Evolutionary conservation across 2,797 vertebrate genomes (phyloP).

Genomic region (Uromys caudimaculatus): DNA sequence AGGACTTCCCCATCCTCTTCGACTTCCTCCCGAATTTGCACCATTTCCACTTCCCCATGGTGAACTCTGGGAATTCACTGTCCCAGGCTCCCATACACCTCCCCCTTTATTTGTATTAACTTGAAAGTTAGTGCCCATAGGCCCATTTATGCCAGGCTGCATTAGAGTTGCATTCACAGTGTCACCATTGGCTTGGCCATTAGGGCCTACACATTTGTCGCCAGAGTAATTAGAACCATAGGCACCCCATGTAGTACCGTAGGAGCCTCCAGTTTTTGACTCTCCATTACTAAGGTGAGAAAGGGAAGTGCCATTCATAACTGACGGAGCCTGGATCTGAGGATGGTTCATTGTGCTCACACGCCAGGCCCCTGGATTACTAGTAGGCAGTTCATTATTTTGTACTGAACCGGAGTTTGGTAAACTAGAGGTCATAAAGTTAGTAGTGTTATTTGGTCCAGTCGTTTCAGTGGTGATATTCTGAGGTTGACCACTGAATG

Average conservation of each 20-base stretch:
- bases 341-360: conserved; percentile 93
- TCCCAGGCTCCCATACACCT: conserved; percentile 93
- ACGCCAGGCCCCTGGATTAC: conserved; percentile 93
- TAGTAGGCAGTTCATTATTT: conserved; percentile 91
- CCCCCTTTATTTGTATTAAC: conserved; percentile 92
- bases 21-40: conserved; percentile 87
- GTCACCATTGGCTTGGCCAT: conserved; percentile 94
- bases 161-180: conserved; percentile 99
- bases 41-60: conserved; percentile 89
- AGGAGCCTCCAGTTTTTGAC: conserved; percentile 91
- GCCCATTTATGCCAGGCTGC: conserved; percentile 91
- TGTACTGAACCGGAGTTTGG: conserved; percentile 98
- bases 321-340: conserved; percentile 91
- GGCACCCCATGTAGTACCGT: conserved; percentile 95
- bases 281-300: conserved; percentile 93
- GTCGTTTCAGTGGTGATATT: conserved; percentile 98
- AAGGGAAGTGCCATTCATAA: conserved; percentile 94
- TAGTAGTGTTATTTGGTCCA: conserved; percentile 99
- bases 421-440: conserved; percentile 99
- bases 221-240: conserved; percentile 93
- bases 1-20: conserved; percentile 93
- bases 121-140: conserved; percentile 93
- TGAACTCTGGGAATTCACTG: conserved; percentile 88
- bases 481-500: conserved; percentile 96
- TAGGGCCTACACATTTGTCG: conserved; percentile 93